Conservation (phyloP, 2,888 invertebrate species). For the Mythimna pallens region DNA sequence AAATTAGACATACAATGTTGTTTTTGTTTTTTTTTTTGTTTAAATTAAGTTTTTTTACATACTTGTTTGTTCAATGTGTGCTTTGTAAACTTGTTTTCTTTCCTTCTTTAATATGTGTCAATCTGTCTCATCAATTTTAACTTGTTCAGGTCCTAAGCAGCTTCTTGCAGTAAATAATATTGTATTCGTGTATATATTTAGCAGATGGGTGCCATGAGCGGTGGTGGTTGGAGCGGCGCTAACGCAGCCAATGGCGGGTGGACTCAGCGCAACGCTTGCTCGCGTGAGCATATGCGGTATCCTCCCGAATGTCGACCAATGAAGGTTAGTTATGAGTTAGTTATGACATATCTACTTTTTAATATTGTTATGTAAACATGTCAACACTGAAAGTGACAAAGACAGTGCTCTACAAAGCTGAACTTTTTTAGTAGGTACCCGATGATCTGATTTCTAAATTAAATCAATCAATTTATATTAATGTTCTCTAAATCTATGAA, state of each 20-base stretch:
- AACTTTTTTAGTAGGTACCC: neutral
- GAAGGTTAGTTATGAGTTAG: constrained; percentile 75
- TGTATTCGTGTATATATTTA: constrained; percentile 17
- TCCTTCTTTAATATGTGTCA: no score
- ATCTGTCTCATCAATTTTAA: no score
- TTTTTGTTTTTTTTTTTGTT: no score
- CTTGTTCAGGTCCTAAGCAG: neutral
- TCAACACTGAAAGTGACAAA: neutral
- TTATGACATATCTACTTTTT: constrained; percentile 28
- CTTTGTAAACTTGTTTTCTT: no score
- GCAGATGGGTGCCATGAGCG: constrained; percentile 81
- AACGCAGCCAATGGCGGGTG: constrained; percentile 76
- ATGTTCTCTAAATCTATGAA: neutral
- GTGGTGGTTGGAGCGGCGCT: constrained; percentile 79
- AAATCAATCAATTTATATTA: neutral
- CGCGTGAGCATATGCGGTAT: constrained; percentile 83
- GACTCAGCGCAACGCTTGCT: constrained; percentile 80
- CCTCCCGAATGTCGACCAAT: constrained; percentile 81
- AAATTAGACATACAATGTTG: no score
- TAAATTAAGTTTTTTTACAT: no score
- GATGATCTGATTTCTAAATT: neutral
- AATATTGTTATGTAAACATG: constrained; percentile 31
- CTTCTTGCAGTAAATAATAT: neutral
- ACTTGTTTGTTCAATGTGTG: no score
- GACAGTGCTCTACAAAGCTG: neutral